Conservation (phyloP, 1,140 invertebrate species). For the Eupeodes corollae region DNA sequence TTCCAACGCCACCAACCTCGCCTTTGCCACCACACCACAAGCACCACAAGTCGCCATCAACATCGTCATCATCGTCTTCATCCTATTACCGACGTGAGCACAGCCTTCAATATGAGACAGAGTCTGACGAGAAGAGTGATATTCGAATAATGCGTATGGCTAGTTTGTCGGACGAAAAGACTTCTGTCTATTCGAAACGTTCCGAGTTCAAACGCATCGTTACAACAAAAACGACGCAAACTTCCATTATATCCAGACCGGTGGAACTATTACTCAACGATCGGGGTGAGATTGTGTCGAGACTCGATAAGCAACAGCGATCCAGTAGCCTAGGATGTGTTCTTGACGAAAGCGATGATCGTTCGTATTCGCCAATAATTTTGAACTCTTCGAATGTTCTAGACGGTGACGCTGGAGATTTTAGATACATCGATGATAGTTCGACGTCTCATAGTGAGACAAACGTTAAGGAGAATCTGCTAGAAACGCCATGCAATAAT, state of each 20-base stretch:
- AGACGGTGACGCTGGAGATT: conserved; percentile 9
- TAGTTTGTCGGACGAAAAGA: background rate
- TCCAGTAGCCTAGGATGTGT: conserved; percentile 30
- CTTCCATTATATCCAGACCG: conserved; percentile 22
- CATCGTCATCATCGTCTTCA: conserved; percentile 1
- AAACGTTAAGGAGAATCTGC: conserved; percentile 9
- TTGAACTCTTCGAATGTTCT: conserved; percentile 17
- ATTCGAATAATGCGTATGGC: background rate
- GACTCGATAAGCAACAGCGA: conserved; percentile 14
- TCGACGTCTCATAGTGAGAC: conserved; percentile 30
- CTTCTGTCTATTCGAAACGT: conserved; percentile 12
- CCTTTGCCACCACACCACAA: background rate
- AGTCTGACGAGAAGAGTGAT: background rate
- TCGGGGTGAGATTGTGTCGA: conserved; percentile 23
- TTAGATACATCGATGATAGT: conserved; percentile 32
- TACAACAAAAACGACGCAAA: conserved; percentile 24
- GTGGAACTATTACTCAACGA: conserved; percentile 28
- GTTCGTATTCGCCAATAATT: background rate
- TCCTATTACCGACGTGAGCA: background rate
- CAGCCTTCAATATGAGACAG: background rate
- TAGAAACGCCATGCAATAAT: conserved; percentile 7
- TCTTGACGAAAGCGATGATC: conserved; percentile 15
- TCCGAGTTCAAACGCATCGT: conserved; percentile 18
- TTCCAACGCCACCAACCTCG: conserved; percentile 2
- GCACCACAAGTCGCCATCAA: conserved; percentile 1